A percentile compares a stretch with the other conserved stretches of the same genome.
phyloP scores from a whole-genome alignment of 1,140 invertebrate genomes.

The Drosophila auraria region DNA sequence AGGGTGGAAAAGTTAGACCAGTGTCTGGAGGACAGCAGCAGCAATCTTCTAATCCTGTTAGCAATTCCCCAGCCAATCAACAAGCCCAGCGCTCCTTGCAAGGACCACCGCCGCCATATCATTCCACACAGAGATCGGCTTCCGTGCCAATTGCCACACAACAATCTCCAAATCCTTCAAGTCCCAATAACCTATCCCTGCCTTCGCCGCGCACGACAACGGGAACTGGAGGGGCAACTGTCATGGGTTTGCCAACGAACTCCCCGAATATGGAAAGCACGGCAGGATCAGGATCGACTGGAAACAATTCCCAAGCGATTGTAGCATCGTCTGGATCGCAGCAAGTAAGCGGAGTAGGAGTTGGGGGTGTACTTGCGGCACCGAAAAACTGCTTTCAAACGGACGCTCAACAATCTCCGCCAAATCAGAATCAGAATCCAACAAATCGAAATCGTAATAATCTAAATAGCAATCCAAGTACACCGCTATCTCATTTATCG shows the following conservation, averaged over 20 bases:
- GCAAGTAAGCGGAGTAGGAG: slow-evolving; percentile 1
- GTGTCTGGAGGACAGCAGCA: slow-evolving; percentile 23
- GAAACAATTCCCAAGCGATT: slow-evolving; percentile 7
- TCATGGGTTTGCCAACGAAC: slow-evolving; percentile 86
- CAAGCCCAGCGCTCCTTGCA: slow-evolving; percentile 86
- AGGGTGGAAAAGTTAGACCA: slow-evolving; percentile 54
- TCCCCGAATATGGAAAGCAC: slow-evolving; percentile 86
- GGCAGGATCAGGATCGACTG: slow-evolving; percentile 9
- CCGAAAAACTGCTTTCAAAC: slow-evolving; percentile 62
- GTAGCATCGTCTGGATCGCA: slow-evolving; percentile 37
- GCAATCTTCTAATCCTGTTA: slow-evolving; percentile 10
- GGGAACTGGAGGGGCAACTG: slow-evolving; percentile 87
- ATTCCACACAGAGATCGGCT: slow-evolving; percentile 92
- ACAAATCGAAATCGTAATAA: slow-evolving; percentile 65
- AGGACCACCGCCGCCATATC: slow-evolving; percentile 95
- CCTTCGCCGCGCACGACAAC: slow-evolving; percentile 90
- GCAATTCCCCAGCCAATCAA: slow-evolving; percentile 22
- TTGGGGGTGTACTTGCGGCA: slow-evolving; percentile 3
- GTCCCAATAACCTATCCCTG: slow-evolving; percentile 90
- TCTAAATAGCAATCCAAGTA: slow-evolving; percentile 89
- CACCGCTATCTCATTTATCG: slow-evolving; percentile 89
- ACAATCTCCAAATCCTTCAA: slow-evolving; percentile 90
- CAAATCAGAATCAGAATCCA: slow-evolving; percentile 67
- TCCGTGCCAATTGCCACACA: slow-evolving; percentile 93
- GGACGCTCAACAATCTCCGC: slow-evolving; percentile 58